Conservation (phyloP, 2,113 vertebrate species). For the Channa argus region DNA sequence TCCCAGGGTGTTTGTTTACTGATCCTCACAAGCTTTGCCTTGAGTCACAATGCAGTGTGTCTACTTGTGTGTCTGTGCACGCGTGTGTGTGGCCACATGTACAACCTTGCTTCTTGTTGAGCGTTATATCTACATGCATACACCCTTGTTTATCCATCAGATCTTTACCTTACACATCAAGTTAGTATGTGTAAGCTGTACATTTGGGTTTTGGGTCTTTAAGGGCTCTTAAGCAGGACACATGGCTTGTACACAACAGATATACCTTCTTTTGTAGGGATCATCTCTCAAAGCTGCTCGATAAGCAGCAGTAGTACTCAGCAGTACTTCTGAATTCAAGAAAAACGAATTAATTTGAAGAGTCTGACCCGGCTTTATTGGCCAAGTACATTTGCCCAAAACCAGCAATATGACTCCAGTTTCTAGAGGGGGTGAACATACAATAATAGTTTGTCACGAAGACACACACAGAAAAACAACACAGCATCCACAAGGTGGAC, state of each 20-base stretch:
- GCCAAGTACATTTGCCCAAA: too few species aligned
- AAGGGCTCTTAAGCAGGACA: conserved; percentile 7
- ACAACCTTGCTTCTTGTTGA: conserved; percentile 9
- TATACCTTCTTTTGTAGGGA: conserved; percentile 5
- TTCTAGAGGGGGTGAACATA: too few species aligned
- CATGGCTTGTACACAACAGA: conserved; percentile 25
- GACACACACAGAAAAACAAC: too few species aligned
- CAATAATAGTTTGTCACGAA: too few species aligned
- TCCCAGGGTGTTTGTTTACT: conserved; percentile 71
- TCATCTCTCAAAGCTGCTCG: conserved; percentile 13
- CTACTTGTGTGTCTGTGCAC: conserved; percentile 3
- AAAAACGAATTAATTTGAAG: too few species aligned
- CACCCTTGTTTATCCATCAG: not conserved
- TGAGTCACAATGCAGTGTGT: conserved; percentile 52
- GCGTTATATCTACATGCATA: not conserved
- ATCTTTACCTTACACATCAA: conserved; percentile 10
- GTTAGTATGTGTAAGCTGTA: not conserved
- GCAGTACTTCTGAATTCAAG: not conserved
- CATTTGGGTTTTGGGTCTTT: conserved; percentile 18
- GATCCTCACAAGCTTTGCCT: conserved; percentile 61
- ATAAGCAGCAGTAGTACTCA: not conserved
- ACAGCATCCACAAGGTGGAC: too few species aligned
- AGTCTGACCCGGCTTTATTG: too few species aligned
- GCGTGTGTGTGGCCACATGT: not conserved
- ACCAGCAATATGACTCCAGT: too few species aligned